Evolutionary conservation across 2,888 invertebrate species (phyloP).

Genomic region (Idaea aversata): DNA sequence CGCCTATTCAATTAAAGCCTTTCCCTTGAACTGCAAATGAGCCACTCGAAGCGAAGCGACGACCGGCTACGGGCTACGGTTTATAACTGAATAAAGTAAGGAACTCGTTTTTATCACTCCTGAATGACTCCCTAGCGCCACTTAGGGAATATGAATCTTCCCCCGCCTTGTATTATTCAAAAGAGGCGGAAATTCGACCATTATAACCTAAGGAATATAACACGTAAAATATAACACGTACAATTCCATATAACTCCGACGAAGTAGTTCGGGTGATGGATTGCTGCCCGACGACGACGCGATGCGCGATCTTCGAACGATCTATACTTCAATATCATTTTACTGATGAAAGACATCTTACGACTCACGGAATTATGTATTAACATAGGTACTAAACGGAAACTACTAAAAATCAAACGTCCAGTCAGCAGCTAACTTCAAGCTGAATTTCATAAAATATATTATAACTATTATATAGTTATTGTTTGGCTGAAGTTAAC

Average conservation of each 20-base stretch:
- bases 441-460: background rate
- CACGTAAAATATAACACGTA: background rate
- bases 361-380: background rate
- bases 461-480: background rate
- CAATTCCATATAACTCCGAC: background rate
- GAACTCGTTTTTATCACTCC: constrained; percentile 14
- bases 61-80: background rate
- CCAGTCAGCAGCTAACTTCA: background rate
- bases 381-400: background rate
- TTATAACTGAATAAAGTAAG: constrained; percentile 18
- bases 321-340: background rate
- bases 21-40: background rate
- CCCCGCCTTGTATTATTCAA: constrained; percentile 16
- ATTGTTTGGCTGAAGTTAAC: background rate
- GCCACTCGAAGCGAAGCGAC: background rate
- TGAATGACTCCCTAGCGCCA: constrained; percentile 18
- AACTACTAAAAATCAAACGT: background rate
- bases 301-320: background rate
- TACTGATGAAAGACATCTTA: background rate
- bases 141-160: constrained; percentile 24
- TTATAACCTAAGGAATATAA: constrained; percentile 6
- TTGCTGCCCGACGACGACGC: background rate
- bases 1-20: background rate
- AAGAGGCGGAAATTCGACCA: constrained; percentile 7
- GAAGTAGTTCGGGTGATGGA: background rate